Evolutionary conservation across 2,113 vertebrate genomes (phyloP).

Genomic region (Halcyon malimbica): DNA sequence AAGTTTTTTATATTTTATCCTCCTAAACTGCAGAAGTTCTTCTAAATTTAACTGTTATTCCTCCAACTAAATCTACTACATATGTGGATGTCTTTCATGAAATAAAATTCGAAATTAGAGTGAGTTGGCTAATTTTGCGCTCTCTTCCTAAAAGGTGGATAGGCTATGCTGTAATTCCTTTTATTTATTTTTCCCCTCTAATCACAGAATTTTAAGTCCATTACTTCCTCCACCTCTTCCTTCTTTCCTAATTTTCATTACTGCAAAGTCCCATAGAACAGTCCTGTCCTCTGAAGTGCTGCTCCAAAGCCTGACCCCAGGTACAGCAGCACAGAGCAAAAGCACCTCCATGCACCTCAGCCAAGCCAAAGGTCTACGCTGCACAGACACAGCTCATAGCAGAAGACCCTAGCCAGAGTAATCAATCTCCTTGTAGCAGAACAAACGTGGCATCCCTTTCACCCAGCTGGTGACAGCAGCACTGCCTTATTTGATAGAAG

Average conservation of each 20-base stretch:
- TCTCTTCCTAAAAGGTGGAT: neutral
- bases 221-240: neutral
- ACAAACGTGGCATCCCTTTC: rapidly evolving
- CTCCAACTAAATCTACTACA: neutral
- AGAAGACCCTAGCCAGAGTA: neutral
- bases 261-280: neutral
- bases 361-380: rapidly evolving
- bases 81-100: neutral
- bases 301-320: neutral
- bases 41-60: neutral
- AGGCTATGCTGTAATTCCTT: neutral
- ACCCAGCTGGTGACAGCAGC: neutral
- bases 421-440: neutral
- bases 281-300: neutral
- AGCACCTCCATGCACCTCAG: rapidly evolving
- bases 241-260: neutral
- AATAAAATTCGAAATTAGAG: neutral
- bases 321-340: rapidly evolving
- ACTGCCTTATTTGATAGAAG: neutral
- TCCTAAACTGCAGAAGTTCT: neutral
- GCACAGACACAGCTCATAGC: rapidly evolving
- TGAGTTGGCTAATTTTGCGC: neutral
- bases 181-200: neutral
- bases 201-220: neutral
- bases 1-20: neutral